These are phyloP conservation scores for Rhinogobio ventralis DNA, from an alignment of 2,797 vertebrate genomes.

Conservation along the genomic window DNA sequence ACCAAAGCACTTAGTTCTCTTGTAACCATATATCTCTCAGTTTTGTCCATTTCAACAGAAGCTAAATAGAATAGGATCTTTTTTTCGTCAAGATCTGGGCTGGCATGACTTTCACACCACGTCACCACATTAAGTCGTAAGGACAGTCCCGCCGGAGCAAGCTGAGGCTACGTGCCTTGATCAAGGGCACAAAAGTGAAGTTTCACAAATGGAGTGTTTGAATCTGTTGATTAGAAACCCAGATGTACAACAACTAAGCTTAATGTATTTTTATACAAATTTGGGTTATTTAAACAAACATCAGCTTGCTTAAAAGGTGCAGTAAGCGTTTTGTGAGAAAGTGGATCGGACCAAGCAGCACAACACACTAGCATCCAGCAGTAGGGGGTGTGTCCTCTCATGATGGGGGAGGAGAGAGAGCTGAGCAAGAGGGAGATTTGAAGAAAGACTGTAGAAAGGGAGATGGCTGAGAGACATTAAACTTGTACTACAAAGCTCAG, in stretches of 20 bases:
- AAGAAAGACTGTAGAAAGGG: too few species aligned
- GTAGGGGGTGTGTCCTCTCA: too few species aligned
- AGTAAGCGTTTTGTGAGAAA: too few species aligned
- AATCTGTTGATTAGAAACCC: background rate
- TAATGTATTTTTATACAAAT: too few species aligned
- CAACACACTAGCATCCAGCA: too few species aligned
- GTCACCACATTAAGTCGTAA: background rate
- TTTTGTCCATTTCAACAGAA: slow-evolving; percentile 55
- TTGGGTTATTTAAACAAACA: too few species aligned
- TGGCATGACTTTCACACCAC: background rate
- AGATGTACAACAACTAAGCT: background rate
- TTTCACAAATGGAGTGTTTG: background rate
- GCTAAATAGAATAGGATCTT: background rate
- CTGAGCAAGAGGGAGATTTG: too few species aligned
- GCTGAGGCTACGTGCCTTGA: background rate
- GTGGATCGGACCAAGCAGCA: too few species aligned
- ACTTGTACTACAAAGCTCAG: too few species aligned
- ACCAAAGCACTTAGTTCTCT: background rate
- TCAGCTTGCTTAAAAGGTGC: too few species aligned
- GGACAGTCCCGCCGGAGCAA: background rate
- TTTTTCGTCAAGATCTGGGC: background rate
- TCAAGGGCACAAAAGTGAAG: background rate
- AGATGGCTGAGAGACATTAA: too few species aligned
- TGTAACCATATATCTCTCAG: background rate
- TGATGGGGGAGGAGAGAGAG: too few species aligned